Conservation (phyloP, 1,140 invertebrate genomes). For the Drosophila gunungcola region DNA sequence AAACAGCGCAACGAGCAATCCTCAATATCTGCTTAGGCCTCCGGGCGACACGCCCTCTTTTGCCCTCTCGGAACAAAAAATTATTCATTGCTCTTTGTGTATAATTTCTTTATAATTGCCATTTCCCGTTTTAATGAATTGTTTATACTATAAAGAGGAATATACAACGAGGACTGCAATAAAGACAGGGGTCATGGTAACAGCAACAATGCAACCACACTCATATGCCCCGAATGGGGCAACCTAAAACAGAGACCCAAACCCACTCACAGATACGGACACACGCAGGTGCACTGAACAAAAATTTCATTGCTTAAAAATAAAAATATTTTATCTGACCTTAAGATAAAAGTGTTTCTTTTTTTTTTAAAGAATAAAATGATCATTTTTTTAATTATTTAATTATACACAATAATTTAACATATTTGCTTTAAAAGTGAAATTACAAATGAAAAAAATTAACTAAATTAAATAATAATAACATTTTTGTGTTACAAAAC, state of each 20-base stretch:
- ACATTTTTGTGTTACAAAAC: no score
- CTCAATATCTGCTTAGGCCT: slow-evolving; percentile 17
- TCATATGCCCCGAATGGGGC: slow-evolving; percentile 33
- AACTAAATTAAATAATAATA: no score
- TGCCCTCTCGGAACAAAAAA: background rate
- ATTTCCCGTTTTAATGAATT: slow-evolving; percentile 78
- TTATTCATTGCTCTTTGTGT: slow-evolving; percentile 43
- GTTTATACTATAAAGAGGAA: slow-evolving; percentile 58
- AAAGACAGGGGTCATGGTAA: slow-evolving; percentile 63
- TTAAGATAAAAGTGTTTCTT: no score
- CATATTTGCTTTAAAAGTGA: no score
- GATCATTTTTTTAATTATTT: no score
- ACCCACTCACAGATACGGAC: slow-evolving; percentile 15
- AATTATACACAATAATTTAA: no score
- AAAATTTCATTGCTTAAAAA: background rate
- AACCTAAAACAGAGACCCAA: slow-evolving; percentile 31
- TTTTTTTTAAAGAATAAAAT: no score
- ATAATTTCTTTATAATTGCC: slow-evolving; percentile 67
- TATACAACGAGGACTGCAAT: slow-evolving; percentile 35
- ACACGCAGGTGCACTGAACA: slow-evolving; percentile 13
- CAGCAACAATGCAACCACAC: slow-evolving; percentile 31
- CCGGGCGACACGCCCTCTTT: slow-evolving; percentile 7
- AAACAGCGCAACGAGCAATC: slow-evolving; percentile 8
- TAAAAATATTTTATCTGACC: background rate
- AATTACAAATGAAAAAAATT: no score